Evolutionary conservation across 1,140 invertebrate species (phyloP), one percentile per base, ranked within the genome.

Genomic region (Atta colombica): DNA sequence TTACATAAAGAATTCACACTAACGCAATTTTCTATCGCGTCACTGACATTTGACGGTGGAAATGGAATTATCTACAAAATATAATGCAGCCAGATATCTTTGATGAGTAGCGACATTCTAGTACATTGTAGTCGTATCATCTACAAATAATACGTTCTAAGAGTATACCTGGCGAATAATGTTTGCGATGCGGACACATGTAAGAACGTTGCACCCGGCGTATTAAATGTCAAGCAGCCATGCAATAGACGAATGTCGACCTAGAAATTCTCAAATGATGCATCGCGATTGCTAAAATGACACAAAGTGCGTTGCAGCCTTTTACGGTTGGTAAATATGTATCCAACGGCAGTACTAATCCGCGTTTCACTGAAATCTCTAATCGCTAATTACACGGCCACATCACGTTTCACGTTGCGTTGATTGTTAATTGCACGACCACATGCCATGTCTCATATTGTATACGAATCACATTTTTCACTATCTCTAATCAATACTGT

Each of bases 181-280:
- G 49, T 45, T 60, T 39, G 61, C 21, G 82, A 74, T 39, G 45
- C 16, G 35, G 53, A 68, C 14, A 51, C 16, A n/a, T 18, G 16
- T 5, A 25, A n/a, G 69, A 78, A 51, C 16, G 60, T 66, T 63
- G 69, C 69, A 63, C 71, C 80, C 63, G 61, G 21, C 65, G 53
- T n/a, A 84, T 77, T 89, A 90, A 90, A 90, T 90, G 89, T 89
- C 89, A 90, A 72, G 78, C 35, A 61, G 75, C 18, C 60, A 75
- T 51, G 51, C 77, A 16, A 60, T 82, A 35, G 12, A 55, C 60
- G 31, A 55, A 51, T 21, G 25, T n/a, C 49, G 68, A 49, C 75
- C 72, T 85, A 85, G 74, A 78, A 78, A 84, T 75, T 49, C 68
- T 49, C 45, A 49, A 84, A 84, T 51, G 35, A 75, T 51, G 68